These are phyloP conservation scores for Drosophila picticornis DNA, from an alignment of 2,888 invertebrate species.

Conservation along the genomic window DNA sequence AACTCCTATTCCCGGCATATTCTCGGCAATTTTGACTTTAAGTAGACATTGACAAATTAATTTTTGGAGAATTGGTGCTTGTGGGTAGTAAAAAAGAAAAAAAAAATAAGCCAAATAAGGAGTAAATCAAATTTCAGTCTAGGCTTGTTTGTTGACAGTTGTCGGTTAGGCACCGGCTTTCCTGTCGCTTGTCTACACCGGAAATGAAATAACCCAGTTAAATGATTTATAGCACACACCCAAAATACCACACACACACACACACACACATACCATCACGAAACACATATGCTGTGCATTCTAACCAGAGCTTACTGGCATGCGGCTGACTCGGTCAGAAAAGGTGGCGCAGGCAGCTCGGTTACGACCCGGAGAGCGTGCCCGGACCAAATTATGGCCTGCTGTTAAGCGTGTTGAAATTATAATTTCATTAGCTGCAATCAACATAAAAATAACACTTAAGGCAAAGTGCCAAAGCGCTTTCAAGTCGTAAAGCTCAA, in stretches of 20 bases:
- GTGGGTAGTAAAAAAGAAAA: slow-evolving; percentile 1
- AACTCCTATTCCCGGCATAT: slow-evolving; percentile 25
- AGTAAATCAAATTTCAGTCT: slow-evolving; percentile 78
- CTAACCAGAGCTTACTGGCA: slow-evolving; percentile 58
- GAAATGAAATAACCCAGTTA: slow-evolving; percentile 82
- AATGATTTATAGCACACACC: slow-evolving; percentile 71
- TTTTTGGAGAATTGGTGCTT: slow-evolving; percentile 40
- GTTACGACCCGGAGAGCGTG: slow-evolving; percentile 15
- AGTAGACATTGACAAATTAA: slow-evolving; percentile 81
- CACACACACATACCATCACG: slow-evolving; percentile 7
- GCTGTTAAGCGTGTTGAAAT: slow-evolving; percentile 71
- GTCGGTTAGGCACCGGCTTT: slow-evolving; percentile 58
- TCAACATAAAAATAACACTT: slow-evolving; percentile 81
- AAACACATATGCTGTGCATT: slow-evolving; percentile 45
- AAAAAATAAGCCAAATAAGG: slow-evolving; percentile 53
- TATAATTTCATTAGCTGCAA: slow-evolving; percentile 81
- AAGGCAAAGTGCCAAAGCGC: slow-evolving; percentile 70
- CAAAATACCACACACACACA: slow-evolving; percentile 9
- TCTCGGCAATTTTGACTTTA: slow-evolving; percentile 62
- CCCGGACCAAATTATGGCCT: slow-evolving; percentile 43
- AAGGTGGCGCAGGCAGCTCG: slow-evolving; percentile 45
- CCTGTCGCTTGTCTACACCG: slow-evolving; percentile 71
- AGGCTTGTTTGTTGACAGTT: slow-evolving; percentile 61
- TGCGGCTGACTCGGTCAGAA: slow-evolving; percentile 56
- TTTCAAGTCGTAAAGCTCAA: slow-evolving; percentile 75